These are phyloP conservation scores for Rhabdomys dilectus DNA, from an alignment of 2,113 vertebrate species.

Conservation along the genomic window DNA sequence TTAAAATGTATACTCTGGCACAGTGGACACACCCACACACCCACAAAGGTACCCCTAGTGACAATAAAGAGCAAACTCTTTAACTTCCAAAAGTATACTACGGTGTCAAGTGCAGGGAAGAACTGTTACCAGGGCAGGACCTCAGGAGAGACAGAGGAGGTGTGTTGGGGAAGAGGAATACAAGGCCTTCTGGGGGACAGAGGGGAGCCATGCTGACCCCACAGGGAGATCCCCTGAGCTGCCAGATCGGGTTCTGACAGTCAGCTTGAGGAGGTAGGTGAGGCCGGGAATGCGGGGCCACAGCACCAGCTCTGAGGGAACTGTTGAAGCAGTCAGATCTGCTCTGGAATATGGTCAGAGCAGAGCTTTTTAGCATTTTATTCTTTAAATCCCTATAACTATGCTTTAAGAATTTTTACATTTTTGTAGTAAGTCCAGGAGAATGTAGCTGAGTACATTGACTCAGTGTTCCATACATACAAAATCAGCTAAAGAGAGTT, in stretches of 20 bases:
- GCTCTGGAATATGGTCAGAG: not conserved
- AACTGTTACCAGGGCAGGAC: not conserved
- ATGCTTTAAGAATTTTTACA: constrained; percentile 57
- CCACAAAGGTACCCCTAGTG: not conserved
- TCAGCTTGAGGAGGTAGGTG: not conserved
- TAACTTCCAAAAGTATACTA: not conserved
- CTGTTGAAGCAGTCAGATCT: not conserved
- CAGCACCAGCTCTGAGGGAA: not conserved
- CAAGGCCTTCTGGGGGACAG: not conserved
- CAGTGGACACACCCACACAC: not conserved
- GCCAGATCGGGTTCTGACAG: not conserved
- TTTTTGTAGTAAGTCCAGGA: constrained; percentile 52
- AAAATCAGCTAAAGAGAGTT: constrained; percentile 73
- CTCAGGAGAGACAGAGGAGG: not conserved
- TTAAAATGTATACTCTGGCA: not conserved
- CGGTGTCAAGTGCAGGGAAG: not conserved
- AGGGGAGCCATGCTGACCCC: not conserved
- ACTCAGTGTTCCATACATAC: constrained; percentile 12
- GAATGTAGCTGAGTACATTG: constrained; percentile 46
- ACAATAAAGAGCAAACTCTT: rapidly evolving
- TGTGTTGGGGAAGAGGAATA: not conserved
- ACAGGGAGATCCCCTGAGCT: not conserved
- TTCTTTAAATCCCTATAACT: not conserved
- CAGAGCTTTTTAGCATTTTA: not conserved
- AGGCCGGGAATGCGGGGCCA: not conserved